Evolutionary conservation across 2,888 invertebrate species (phyloP).

Genomic region (Rhagonycha fulva): DNA sequence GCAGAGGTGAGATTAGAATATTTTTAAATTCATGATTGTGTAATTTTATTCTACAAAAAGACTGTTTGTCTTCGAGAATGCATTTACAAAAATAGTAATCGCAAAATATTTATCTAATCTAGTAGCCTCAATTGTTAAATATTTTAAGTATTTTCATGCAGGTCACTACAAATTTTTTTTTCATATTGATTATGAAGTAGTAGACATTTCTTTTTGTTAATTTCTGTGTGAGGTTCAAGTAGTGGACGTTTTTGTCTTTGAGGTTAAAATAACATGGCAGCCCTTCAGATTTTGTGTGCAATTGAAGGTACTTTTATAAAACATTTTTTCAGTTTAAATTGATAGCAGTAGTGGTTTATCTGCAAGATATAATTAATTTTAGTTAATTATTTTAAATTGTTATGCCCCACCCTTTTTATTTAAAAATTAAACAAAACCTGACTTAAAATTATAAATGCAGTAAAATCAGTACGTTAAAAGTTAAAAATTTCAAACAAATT

Average conservation of each 20-base stretch:
- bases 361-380: background rate
- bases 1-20: background rate
- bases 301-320: background rate
- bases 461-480: too few relatives aligned
- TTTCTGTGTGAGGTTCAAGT: background rate
- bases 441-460: background rate
- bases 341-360: background rate
- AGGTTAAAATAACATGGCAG: background rate
- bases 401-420: background rate
- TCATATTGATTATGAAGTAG: background rate
- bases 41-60: background rate
- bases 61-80: too few relatives aligned
- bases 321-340: background rate
- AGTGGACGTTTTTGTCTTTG: background rate
- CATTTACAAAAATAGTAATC: too few relatives aligned
- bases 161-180: background rate
- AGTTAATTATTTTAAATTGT: background rate
- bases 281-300: background rate
- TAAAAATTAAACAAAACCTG: background rate
- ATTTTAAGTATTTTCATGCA: background rate
- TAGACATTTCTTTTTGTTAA: background rate
- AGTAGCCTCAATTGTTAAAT: background rate
- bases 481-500: too few relatives aligned
- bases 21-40: background rate
- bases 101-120: background rate